Base-by-base conservation (phyloP, 2,888 invertebrate genomes). In the Scaptodrosophila latifasciaeformis region DNA sequence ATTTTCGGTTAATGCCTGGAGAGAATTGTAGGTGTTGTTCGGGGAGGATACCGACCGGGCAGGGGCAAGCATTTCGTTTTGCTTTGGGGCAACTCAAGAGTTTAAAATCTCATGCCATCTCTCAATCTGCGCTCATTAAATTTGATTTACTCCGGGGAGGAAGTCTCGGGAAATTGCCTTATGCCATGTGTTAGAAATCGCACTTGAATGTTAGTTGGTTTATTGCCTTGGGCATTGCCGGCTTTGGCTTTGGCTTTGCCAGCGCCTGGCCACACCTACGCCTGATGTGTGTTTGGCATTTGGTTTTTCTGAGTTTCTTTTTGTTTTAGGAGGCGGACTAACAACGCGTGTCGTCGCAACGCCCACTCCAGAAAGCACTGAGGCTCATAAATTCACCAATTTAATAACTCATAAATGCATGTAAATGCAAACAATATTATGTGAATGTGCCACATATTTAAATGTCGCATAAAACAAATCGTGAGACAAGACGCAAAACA, bases 361-460 rank as follows among this genome's bases (percentile, higher is more conserved):
- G 49, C 47, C 59, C 48, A 54, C 44, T 35, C n/a, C n/a, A n/a
- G n/a, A n/a, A n/a, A n/a, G n/a, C n/a, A n/a, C n/a, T n/a, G n/a
- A 45, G 59, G 29, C 49, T 37, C 80, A 80, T 77, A 77, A 80
- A 80, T 74, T 53, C 60, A 62, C 55, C 69, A 68, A 79, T 75
- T 76, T 76, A 81, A 76, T 76, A 76, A 76, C 75, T 81, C 79
- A 78, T 75, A 71, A 78, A 70, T 63, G 70, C 65, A 70, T 67
- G 76, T 65, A 78, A 68, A 79, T 63, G 67, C 71, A 63, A 57
- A 51, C 48, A 63, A 37, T 37, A 37, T 17, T n/a, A n/a, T n/a
- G n/a, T n/a, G 65, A 71, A 72, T 79, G 67, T 72, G 74, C 59
- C 80, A 74, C 78, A 74, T 74, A 80, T 77, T 54, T 59, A 71